Conservation (phyloP, 2,113 vertebrate species). For the Podiceps cristatus region DNA sequence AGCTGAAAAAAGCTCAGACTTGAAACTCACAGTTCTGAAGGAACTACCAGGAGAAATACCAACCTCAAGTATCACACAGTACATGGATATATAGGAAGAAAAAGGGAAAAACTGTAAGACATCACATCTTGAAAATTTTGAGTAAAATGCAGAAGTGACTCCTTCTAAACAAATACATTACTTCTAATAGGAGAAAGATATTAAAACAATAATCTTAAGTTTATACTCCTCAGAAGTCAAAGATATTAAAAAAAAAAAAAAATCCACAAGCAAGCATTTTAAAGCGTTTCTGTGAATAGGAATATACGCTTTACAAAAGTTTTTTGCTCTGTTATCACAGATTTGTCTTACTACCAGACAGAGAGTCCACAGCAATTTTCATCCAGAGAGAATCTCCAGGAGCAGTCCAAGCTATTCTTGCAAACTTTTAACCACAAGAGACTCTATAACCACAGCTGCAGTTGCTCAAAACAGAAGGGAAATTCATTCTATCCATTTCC, state of each 20-base stretch:
- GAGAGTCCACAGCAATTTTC: neutral
- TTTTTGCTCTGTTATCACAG: neutral
- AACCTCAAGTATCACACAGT: neutral
- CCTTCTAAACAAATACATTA: rapidly evolving
- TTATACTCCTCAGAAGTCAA: neutral
- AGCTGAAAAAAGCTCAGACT: neutral
- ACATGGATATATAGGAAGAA: neutral
- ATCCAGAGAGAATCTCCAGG: neutral
- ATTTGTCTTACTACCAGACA: neutral
- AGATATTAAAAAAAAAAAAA: neutral
- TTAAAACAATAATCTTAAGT: neutral
- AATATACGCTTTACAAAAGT: rapidly evolving
- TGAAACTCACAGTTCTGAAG: neutral
- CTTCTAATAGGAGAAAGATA: neutral
- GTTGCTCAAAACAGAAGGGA: neutral
- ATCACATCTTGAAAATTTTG: neutral
- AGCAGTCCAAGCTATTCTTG: neutral
- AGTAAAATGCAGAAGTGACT: rapidly evolving
- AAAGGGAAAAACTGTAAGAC: rapidly evolving
- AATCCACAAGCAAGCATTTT: neutral
- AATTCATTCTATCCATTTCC: neutral
- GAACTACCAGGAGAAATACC: neutral
- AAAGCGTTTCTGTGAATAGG: rapidly evolving
- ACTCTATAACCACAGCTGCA: neutral
- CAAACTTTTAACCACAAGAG: neutral